These are phyloP conservation scores for Eublepharis macularius DNA, from an alignment of 2,113 vertebrate species.

Conservation along the genomic window DNA sequence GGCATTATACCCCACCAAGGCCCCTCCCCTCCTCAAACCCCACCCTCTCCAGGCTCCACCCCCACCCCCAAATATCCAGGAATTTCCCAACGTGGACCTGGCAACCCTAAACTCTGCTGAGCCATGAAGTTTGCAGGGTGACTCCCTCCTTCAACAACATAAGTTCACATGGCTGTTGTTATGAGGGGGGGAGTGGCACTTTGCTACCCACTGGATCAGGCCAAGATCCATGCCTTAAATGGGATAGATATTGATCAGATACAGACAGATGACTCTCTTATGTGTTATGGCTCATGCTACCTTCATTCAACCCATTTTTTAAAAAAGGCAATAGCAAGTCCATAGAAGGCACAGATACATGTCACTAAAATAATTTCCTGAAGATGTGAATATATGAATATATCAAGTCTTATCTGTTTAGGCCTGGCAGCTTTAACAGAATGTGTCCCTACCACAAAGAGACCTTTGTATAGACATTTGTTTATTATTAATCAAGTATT, in stretches of 20 bases:
- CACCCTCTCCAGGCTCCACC: too few species aligned
- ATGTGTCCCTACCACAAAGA: not conserved
- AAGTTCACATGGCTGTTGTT: too few species aligned
- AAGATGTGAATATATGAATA: slow-evolving; percentile 1
- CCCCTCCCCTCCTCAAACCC: too few species aligned
- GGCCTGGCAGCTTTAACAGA: not conserved
- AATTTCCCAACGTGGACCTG: too few species aligned
- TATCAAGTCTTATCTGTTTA: not conserved
- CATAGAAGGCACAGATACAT: not conserved
- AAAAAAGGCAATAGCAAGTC: not conserved
- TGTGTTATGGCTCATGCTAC: not conserved
- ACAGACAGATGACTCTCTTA: not conserved
- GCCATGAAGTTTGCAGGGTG: too few species aligned
- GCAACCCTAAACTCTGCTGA: too few species aligned
- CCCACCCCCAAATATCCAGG: too few species aligned
- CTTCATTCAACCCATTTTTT: not conserved
- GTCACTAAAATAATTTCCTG: not conserved
- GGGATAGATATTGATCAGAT: not conserved
- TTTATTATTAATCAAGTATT: not conserved
- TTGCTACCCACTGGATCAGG: not conserved
- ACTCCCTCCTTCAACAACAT: too few species aligned
- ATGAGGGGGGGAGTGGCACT: not conserved
- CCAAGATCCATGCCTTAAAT: not conserved
- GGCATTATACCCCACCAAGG: too few species aligned
- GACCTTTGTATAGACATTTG: not conserved